These are phyloP conservation scores for Lepus europaeus DNA, from an alignment of 2,113 vertebrate species.

Conservation along the genomic window DNA sequence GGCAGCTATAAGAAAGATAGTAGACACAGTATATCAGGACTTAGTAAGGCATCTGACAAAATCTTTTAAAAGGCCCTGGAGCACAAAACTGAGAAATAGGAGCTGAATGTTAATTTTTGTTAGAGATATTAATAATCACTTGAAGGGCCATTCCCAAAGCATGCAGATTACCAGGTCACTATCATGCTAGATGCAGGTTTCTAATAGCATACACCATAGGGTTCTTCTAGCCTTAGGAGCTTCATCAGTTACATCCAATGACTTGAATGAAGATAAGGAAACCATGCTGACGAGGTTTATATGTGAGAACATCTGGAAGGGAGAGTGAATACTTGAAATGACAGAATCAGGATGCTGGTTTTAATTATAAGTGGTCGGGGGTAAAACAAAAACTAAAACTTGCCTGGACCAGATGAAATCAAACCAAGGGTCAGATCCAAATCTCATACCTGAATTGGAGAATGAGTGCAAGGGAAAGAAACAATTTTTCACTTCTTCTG, in stretches of 20 bases:
- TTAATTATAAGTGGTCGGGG: constrained; percentile 53
- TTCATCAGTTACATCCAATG: constrained; percentile 35
- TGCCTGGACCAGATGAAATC: constrained; percentile 65
- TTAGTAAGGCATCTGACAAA: constrained; percentile 41
- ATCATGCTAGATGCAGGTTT: constrained; percentile 39
- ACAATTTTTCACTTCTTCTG: constrained; percentile 62
- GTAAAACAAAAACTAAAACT: constrained; percentile 65
- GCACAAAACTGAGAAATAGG: constrained; percentile 51
- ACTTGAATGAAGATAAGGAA: constrained; percentile 56
- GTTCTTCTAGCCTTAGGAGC: constrained; percentile 41
- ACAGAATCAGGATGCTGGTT: constrained; percentile 38
- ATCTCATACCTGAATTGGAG: constrained; percentile 70
- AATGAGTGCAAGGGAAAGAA: constrained; percentile 65
- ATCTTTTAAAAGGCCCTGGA: constrained; percentile 52
- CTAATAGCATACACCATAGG: constrained; percentile 9
- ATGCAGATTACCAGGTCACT: constrained; percentile 47
- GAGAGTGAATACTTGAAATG: constrained; percentile 44
- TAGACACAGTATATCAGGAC: neutral
- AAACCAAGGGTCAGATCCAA: constrained; percentile 69
- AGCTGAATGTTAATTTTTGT: constrained; percentile 50
- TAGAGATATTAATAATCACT: constrained; percentile 61
- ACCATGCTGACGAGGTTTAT: constrained; percentile 38
- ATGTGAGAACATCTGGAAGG: constrained; percentile 39
- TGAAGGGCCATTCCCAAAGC: constrained; percentile 61
- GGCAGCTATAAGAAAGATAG: constrained; percentile 19